Conservation (phyloP, 2,113 vertebrate genomes). For the Aramus guarauna region DNA sequence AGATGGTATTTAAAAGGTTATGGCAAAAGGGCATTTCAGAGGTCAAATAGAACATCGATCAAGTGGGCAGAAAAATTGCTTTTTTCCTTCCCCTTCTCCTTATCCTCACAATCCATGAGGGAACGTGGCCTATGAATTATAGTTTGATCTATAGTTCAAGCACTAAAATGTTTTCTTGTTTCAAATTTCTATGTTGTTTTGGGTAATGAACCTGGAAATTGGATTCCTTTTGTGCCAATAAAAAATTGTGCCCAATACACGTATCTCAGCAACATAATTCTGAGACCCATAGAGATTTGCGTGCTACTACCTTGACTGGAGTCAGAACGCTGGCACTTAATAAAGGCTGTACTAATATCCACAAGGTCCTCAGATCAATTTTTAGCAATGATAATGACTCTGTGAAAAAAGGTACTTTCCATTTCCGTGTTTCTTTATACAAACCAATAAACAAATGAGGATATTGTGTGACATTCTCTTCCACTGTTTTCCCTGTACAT, state of each 20-base stretch:
- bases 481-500: background rate
- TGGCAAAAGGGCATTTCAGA: slow-evolving; percentile 75
- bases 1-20: slow-evolving; percentile 96
- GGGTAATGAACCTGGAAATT: slow-evolving; percentile 84
- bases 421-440: background rate
- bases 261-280: slow-evolving; percentile 60
- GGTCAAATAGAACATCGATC: slow-evolving; percentile 89
- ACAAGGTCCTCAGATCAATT: background rate
- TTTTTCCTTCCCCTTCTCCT: slow-evolving; percentile 72
- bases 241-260: slow-evolving; percentile 58
- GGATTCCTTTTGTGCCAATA: slow-evolving; percentile 73
- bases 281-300: slow-evolving; percentile 21
- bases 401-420: background rate
- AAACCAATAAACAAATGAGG: background rate
- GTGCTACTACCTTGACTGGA: background rate
- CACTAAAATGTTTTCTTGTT: slow-evolving; percentile 76
- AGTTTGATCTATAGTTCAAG: slow-evolving; percentile 77
- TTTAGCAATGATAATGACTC: background rate
- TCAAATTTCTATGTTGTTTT: slow-evolving; percentile 81
- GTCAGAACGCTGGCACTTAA: background rate
- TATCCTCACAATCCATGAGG: slow-evolving; percentile 74
- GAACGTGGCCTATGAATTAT: slow-evolving; percentile 74
- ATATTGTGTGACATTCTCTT: background rate
- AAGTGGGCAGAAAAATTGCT: slow-evolving; percentile 82
- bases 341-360: slow-evolving; percentile 1